Conservation (phyloP, 2,113 vertebrate genomes). For the Crocuta crocuta region DNA sequence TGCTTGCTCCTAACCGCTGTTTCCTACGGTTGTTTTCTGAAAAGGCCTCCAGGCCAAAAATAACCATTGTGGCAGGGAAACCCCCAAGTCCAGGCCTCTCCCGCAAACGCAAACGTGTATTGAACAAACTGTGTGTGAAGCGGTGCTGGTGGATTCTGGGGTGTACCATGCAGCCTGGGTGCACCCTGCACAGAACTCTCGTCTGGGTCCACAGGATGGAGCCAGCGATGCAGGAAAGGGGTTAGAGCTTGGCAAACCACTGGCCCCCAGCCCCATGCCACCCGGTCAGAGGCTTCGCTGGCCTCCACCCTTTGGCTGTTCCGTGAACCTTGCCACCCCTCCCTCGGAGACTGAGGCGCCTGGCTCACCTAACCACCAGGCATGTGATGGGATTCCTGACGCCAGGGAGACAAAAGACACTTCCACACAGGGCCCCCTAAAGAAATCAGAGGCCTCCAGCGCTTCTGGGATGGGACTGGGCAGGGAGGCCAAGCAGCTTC, state of each 20-base stretch:
- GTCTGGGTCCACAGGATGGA: not conserved
- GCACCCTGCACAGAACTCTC: not conserved
- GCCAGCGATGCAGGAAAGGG: not conserved
- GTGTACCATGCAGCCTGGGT: not conserved
- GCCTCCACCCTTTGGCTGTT: not conserved
- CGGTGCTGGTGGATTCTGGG: not conserved
- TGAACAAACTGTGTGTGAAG: too few relatives aligned
- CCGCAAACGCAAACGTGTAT: too few relatives aligned
- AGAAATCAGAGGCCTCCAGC: constrained; percentile 62
- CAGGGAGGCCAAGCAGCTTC: constrained; percentile 44
- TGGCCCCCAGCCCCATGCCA: not conserved
- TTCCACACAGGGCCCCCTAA: constrained; percentile 36
- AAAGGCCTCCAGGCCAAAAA: not conserved
- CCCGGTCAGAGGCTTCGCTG: not conserved
- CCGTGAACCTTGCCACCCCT: not conserved
- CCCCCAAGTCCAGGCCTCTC: not conserved
- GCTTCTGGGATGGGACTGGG: not conserved
- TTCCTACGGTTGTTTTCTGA: not conserved
- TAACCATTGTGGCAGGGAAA: not conserved
- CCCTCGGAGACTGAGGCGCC: constrained; percentile 36
- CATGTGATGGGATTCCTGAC: constrained; percentile 71
- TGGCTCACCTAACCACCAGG: constrained; percentile 22
- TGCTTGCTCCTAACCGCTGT: not conserved
- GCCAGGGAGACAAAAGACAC: constrained; percentile 68
- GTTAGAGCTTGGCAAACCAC: not conserved